phyloP scores from a whole-genome alignment of 2,888 invertebrate species.

The Adineta ricciae region DNA sequence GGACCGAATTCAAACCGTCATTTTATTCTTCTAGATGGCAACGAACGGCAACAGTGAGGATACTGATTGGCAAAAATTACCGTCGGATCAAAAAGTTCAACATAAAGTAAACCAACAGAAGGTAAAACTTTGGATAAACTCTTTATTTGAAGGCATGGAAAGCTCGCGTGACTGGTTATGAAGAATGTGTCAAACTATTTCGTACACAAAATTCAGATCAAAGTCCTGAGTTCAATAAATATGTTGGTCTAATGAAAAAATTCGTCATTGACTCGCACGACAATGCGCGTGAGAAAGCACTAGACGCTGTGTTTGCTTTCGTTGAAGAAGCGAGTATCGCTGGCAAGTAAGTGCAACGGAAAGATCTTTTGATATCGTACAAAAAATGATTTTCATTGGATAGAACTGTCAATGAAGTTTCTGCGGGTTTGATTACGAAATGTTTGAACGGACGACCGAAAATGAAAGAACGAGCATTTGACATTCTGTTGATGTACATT shows the following conservation, averaged over 20 bases:
- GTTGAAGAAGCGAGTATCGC: slow-evolving; percentile 68
- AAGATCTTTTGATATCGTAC: slow-evolving; percentile 28
- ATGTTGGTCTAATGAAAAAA: slow-evolving; percentile 76
- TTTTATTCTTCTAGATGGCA: not conserved
- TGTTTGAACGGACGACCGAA: slow-evolving; percentile 81
- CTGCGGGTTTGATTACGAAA: slow-evolving; percentile 75
- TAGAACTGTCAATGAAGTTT: slow-evolving; percentile 74
- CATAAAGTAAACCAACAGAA: slow-evolving; percentile 62
- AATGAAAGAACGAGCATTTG: slow-evolving; percentile 78
- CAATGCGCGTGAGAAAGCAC: slow-evolving; percentile 83
- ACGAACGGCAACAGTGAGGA: slow-evolving; percentile 37
- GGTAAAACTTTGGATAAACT: too few species aligned
- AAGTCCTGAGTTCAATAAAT: slow-evolving; percentile 83
- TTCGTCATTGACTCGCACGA: slow-evolving; percentile 88
- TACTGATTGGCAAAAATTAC: slow-evolving; percentile 49
- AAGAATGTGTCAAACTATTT: slow-evolving; percentile 79
- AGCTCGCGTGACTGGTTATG: slow-evolving; percentile 82
- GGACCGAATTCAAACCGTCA: not conserved
- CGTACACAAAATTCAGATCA: slow-evolving; percentile 75
- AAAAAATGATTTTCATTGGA: slow-evolving; percentile 27
- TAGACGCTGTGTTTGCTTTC: slow-evolving; percentile 79
- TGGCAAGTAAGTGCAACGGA: slow-evolving; percentile 58
- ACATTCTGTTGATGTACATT: slow-evolving; percentile 79
- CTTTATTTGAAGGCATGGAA: slow-evolving; percentile 64
- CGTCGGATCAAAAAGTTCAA: slow-evolving; percentile 73